A percentile compares a stretch with the other conserved stretches of the same genome.
Evolutionary conservation across 2,113 vertebrate genomes (phyloP).

Genomic region (Phainopepla nitens): DNA sequence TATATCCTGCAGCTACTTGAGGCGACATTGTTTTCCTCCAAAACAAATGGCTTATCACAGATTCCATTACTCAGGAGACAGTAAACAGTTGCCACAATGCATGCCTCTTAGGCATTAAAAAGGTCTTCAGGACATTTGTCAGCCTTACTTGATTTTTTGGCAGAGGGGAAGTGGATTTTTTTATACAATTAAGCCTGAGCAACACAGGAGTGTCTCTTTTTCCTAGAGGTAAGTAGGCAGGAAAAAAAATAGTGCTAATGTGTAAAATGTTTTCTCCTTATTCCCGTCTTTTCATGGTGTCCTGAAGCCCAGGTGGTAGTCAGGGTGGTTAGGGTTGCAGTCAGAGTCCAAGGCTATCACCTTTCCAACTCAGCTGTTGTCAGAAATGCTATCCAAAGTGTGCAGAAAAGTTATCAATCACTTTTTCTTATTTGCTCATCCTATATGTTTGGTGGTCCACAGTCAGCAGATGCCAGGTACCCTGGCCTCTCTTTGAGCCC

Average conservation of each 20-base stretch:
- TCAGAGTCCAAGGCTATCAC: background rate
- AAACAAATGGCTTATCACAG: conserved; percentile 25
- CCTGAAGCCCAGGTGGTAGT: background rate
- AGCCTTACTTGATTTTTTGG: background rate
- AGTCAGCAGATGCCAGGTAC: background rate
- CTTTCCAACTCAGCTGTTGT: background rate
- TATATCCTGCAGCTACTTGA: background rate
- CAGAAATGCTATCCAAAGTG: background rate
- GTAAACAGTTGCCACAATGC: background rate
- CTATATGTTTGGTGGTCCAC: rapidly evolving
- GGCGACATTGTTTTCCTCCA: background rate
- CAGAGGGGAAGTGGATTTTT: rapidly evolving
- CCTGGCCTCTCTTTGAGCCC: background rate
- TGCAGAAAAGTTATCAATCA: background rate
- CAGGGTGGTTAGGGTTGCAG: background rate
- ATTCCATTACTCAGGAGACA: background rate
- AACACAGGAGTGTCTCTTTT: background rate
- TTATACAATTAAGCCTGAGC: background rate
- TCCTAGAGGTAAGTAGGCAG: background rate
- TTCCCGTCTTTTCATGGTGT: background rate
- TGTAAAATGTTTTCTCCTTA: background rate
- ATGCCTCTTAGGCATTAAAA: background rate
- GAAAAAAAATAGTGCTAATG: background rate
- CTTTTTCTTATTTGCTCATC: background rate
- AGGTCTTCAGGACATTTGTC: background rate